Evolutionary conservation across 2,888 invertebrate species (phyloP), one percentile per base, ranked within the genome.

Genomic region (Andrena bucephala): DNA sequence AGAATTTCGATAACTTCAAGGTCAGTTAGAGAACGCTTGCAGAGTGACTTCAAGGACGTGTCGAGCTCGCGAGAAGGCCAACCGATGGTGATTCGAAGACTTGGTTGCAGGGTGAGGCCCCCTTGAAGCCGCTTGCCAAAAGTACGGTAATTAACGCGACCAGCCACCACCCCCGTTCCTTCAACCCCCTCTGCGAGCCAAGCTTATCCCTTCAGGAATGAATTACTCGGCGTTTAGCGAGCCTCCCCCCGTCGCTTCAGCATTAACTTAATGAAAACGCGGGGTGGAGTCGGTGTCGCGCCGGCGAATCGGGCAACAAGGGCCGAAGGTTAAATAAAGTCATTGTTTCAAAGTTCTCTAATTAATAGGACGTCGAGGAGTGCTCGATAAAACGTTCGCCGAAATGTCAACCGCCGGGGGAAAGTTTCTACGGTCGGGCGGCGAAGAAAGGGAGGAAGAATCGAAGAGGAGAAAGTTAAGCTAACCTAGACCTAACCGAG

Each of bases 341-440:
- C 75, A 74, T 78, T 80, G 77, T 69, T 67, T 42, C 80, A 76
- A 85, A 83, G 67, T 88, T 81, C 82, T 50, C 77, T 83, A 85
- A 88, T 88, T 86, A 86, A 88, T 84, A 83, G 74, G 81, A 81
- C 72, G 78, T 83, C 79, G 75, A 82, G 69, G 74, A 52, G 73
- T 60, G 73, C 29, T 71, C 73, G 78, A 83, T 83, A 80, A 83
- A 87, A 85, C 68, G 76, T 71, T 86, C 79, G 68, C 78, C 74
- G 60, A 65, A 80, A 80, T 78, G 84, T 81, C 83, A 72, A 85
- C 84, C 42, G 42, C 59, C 54, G 20, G 59, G 48, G 3, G 70
- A 62, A 81, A 68, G 16, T 52, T 81, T 74, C 20, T 31, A 27
- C 13, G 7, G 33, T 33, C 13, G 7, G 33, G 66, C 31, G 20